Evolutionary conservation across 2,113 vertebrate species (phyloP).

Genomic region (Papio anubis): DNA sequence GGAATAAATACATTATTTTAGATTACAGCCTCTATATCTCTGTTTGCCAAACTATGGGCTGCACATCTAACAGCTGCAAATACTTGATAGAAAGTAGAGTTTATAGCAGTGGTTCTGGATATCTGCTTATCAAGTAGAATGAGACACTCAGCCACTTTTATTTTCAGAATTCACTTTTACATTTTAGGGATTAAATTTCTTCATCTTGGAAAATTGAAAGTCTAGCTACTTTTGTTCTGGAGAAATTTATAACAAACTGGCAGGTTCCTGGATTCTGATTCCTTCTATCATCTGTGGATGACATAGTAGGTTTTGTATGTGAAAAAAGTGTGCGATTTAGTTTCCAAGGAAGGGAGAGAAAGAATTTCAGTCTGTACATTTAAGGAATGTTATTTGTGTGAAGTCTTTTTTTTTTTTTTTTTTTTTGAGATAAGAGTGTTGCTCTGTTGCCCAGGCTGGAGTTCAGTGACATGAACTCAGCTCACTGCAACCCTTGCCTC

Average conservation of each 20-base stretch:
- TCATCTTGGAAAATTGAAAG: slow-evolving; percentile 1
- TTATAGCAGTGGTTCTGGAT: slow-evolving; percentile 1
- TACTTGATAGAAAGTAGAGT: not conserved
- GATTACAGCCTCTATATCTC: not conserved
- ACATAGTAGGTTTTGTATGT: not conserved
- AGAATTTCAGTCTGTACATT: slow-evolving; percentile 1
- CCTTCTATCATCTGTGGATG: not conserved
- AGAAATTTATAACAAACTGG: slow-evolving; percentile 28
- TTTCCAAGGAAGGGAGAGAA: not conserved
- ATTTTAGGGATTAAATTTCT: not conserved
- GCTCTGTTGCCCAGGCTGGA: not conserved
- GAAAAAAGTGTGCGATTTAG: not conserved
- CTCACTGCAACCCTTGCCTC: too few relatives aligned
- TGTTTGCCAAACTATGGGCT: not conserved
- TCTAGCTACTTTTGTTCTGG: not conserved
- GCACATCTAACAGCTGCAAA: not conserved
- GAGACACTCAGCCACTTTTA: slow-evolving; percentile 1
- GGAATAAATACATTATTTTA: not conserved
- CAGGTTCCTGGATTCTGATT: not conserved
- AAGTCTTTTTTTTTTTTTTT: not conserved
- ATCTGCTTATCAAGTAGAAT: not conserved
- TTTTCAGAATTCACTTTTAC: slow-evolving; percentile 48
- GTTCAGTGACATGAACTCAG: not conserved
- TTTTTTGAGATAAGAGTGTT: not conserved
- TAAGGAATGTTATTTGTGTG: not conserved